These are phyloP conservation scores for Willisornis vidua DNA, from an alignment of 2,113 vertebrate species.

Conservation along the genomic window DNA sequence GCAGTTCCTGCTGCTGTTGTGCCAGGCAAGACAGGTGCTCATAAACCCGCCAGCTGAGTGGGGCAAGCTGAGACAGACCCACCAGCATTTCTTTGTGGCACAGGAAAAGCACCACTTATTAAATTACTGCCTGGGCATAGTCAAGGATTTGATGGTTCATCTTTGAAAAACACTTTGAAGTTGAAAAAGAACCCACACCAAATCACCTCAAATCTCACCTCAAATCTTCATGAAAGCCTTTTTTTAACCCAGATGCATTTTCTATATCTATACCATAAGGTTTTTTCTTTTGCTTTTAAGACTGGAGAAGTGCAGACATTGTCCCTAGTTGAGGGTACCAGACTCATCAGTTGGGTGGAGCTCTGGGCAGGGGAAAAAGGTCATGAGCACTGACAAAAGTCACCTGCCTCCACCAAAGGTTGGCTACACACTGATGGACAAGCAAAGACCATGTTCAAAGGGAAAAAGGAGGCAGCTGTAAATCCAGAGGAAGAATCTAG, in stretches of 20 bases:
- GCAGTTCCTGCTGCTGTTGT: not conserved
- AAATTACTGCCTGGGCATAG: not conserved
- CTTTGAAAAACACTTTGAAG: not conserved
- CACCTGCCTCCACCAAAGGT: not conserved
- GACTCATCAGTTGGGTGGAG: not conserved
- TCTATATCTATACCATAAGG: not conserved
- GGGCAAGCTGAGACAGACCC: not conserved
- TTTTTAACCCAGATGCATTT: not conserved
- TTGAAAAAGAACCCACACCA: not conserved
- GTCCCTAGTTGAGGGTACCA: fast-evolving
- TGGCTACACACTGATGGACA: not conserved
- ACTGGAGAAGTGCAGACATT: not conserved
- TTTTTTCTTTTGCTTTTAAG: not conserved
- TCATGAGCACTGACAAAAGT: not conserved
- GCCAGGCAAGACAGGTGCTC: not conserved
- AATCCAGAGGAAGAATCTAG: not conserved
- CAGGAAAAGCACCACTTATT: not conserved
- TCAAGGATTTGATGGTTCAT: not conserved
- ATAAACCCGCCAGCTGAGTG: not conserved
- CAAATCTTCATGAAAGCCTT: not conserved
- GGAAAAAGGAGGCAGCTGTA: not conserved
- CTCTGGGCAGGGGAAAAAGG: not conserved
- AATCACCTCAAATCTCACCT: not conserved
- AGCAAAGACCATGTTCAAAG: not conserved
- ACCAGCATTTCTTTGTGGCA: not conserved